Conservation (phyloP, 2,888 invertebrate genomes). For the Lysandra coridon region DNA sequence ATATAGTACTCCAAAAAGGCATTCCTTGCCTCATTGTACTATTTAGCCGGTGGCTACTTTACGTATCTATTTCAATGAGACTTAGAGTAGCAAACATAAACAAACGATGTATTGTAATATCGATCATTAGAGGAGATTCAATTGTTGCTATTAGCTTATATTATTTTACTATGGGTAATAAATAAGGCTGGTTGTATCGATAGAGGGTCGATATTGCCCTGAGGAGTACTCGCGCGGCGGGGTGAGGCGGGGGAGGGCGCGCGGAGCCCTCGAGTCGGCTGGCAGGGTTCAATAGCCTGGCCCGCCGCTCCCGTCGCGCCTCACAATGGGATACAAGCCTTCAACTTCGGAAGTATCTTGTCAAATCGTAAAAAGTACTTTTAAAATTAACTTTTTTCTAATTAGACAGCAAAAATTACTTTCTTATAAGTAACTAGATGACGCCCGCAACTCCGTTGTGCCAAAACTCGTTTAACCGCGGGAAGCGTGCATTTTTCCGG, state of each 20-base stretch:
- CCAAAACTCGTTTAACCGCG: too few relatives aligned
- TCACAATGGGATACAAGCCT: constrained; percentile 60
- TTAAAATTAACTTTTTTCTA: background rate
- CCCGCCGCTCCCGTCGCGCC: constrained; percentile 60
- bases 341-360: constrained; percentile 19
- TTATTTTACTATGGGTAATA: constrained; percentile 43
- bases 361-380: constrained; percentile 3
- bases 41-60: background rate
- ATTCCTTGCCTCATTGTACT: background rate
- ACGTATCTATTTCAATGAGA: background rate
- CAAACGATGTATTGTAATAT: constrained; percentile 7
- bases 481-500: too few relatives aligned
- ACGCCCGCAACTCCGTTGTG: too few relatives aligned
- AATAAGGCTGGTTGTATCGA: constrained; percentile 47
- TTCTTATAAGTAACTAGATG: too few relatives aligned
- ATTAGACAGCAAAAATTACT: background rate
- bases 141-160: constrained; percentile 34
- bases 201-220: constrained; percentile 48
- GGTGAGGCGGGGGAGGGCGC: constrained; percentile 47
- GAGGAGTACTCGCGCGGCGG: constrained; percentile 48
- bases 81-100: background rate
- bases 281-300: constrained; percentile 74
- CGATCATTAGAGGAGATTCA: constrained; percentile 17
- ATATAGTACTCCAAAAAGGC: background rate
- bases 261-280: constrained; percentile 41